Conservation (phyloP, 2,888 invertebrate species). For the Eilema sororculum region DNA sequence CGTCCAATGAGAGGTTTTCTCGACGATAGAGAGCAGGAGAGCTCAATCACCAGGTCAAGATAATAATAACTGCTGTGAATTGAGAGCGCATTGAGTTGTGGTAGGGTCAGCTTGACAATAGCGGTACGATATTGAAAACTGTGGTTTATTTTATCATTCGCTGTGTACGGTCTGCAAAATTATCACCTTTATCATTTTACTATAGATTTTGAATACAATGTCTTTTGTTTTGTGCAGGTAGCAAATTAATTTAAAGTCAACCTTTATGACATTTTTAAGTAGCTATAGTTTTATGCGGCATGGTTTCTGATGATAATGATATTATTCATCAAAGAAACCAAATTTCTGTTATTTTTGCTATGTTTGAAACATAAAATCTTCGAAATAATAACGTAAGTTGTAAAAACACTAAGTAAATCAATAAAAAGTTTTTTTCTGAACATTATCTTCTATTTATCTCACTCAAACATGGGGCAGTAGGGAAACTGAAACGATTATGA, state of each 20-base stretch:
- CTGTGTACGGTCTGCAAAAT: conserved; percentile 62
- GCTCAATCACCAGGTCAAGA: conserved; percentile 86
- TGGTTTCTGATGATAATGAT: neutral
- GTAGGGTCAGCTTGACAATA: conserved; percentile 84
- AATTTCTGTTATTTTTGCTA: conserved; percentile 14
- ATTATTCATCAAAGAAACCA: neutral
- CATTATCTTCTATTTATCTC: conserved; percentile 78
- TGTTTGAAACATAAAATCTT: conserved; percentile 18
- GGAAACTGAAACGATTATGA: conserved; percentile 84
- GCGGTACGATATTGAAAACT: conserved; percentile 75
- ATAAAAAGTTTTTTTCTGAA: conserved; percentile 61
- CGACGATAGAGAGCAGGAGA: conserved; percentile 79
- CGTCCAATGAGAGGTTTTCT: conserved; percentile 71
- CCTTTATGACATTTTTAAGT: neutral
- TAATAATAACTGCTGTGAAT: conserved; percentile 86
- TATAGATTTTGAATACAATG: conserved; percentile 23
- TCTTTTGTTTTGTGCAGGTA: conserved; percentile 16
- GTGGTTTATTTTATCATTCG: conserved; percentile 59
- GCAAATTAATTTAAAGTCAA: conserved; percentile 4
- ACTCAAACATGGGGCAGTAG: conserved; percentile 76
- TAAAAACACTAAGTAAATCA: conserved; percentile 56
- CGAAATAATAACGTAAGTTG: conserved; percentile 40
- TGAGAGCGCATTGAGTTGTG: conserved; percentile 85
- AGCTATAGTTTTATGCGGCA: neutral
- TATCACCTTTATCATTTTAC: conserved; percentile 35